Evolutionary conservation across 1,140 invertebrate species (phyloP).

Genomic region (Akabosia matsudoensis): DNA sequence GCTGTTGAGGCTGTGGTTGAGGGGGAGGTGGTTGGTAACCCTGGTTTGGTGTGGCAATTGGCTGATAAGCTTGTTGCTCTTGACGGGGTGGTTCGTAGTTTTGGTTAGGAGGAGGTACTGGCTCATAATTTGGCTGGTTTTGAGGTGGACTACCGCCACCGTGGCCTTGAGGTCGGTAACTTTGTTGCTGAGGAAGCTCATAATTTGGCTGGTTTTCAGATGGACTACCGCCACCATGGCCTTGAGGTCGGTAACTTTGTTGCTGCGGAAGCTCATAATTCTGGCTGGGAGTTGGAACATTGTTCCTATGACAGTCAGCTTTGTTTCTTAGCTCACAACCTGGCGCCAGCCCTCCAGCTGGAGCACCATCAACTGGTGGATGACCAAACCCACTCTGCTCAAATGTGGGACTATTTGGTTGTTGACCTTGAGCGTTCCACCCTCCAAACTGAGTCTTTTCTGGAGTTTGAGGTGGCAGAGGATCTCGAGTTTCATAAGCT

Average conservation of each 20-base stretch:
- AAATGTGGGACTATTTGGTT: neutral
- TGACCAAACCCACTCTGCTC: neutral
- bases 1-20: neutral
- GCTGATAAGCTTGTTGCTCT: conserved; percentile 31
- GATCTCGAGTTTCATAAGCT: no score
- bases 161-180: conserved; percentile 14
- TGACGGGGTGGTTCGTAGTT: conserved; percentile 24
- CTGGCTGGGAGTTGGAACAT: neutral
- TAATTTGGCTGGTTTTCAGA: no score
- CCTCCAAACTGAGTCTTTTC: no score
- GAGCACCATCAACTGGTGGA: neutral
- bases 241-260: conserved; percentile 10
- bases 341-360: neutral
- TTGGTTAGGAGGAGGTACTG: no score
- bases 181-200: conserved; percentile 11
- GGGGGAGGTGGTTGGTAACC: conserved; percentile 15
- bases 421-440: no score
- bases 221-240: no score
- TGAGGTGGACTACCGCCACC: no score
- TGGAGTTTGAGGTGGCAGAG: no score
- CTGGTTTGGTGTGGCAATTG: conserved; percentile 16
- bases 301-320: conserved; percentile 5
- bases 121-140: no score
- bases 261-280: conserved; percentile 25
- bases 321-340: conserved; percentile 2